These are phyloP conservation scores for Aphidius ervi DNA, from an alignment of 1,140 invertebrate species.

Conservation along the genomic window DNA sequence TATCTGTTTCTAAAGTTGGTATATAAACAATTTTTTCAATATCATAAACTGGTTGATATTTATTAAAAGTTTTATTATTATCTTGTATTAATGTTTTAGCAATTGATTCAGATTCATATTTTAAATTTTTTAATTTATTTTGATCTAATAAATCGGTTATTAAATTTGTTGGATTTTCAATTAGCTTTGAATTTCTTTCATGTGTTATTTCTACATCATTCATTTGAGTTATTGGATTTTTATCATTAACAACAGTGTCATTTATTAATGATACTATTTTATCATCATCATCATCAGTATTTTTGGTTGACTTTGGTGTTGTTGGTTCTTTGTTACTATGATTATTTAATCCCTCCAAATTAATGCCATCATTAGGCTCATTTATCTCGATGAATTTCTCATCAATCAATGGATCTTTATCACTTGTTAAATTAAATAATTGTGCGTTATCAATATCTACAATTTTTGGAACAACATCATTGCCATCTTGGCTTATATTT, in stretches of 20 bases:
- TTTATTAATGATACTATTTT: conserved; percentile 36
- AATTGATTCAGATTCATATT: conserved; percentile 38
- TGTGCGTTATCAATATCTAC: too few species aligned
- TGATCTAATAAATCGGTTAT: not conserved
- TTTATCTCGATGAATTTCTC: conserved; percentile 13
- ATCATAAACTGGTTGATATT: too few species aligned
- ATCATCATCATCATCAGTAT: not conserved
- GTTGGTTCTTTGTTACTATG: conserved; percentile 11
- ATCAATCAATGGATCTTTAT: not conserved
- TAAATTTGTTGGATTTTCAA: conserved; percentile 19
- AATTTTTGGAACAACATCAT: too few species aligned
- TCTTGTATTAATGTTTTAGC: conserved; percentile 12
- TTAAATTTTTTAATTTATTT: conserved; percentile 23
- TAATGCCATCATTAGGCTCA: conserved; percentile 24
- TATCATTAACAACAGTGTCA: conserved; percentile 43
- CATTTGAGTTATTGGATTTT: conserved; percentile 24
- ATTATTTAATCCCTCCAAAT: conserved; percentile 9
- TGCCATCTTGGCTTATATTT: too few species aligned
- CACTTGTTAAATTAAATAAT: not conserved
- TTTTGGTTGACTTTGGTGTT: conserved; percentile 6
- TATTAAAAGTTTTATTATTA: too few species aligned
- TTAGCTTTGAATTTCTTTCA: conserved; percentile 6
- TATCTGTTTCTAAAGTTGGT: too few species aligned
- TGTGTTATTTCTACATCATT: conserved; percentile 22
- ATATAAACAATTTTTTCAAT: too few species aligned